Conservation (phyloP, 2,888 invertebrate species). For the Eledona agricola region DNA sequence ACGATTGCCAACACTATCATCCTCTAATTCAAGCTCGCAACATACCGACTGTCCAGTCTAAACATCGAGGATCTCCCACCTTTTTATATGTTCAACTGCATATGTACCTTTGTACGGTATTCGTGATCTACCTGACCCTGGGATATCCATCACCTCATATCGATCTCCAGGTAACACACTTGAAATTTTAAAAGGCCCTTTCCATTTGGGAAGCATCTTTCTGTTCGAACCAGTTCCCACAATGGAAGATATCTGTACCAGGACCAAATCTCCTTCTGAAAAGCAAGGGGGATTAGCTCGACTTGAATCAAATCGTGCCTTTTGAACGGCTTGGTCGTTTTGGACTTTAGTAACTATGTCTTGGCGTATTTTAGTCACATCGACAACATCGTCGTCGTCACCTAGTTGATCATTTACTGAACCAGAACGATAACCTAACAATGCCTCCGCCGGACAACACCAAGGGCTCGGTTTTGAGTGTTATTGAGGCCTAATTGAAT, state of each 20-base stretch:
- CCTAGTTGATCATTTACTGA: too few species aligned
- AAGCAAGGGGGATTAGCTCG: slow-evolving; percentile 9
- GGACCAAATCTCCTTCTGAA: slow-evolving; percentile 31
- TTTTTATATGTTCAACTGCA: slow-evolving; percentile 3
- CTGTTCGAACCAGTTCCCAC: slow-evolving; percentile 26
- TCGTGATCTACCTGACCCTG: background rate
- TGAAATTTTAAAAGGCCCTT: slow-evolving; percentile 33
- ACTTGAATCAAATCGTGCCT: slow-evolving; percentile 27
- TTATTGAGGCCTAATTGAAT: too few species aligned
- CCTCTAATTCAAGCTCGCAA: too few species aligned
- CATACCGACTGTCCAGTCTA: too few species aligned
- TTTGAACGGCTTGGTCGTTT: slow-evolving; percentile 22
- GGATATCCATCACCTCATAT: background rate
- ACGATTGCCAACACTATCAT: too few species aligned
- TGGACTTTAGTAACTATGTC: background rate
- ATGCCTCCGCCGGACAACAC: too few species aligned
- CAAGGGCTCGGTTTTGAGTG: too few species aligned
- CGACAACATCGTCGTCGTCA: too few species aligned
- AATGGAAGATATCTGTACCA: slow-evolving; percentile 20
- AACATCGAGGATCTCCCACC: too few species aligned
- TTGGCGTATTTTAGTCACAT: background rate
- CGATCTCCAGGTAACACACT: background rate
- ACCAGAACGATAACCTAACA: too few species aligned
- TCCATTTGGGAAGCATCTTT: slow-evolving; percentile 33
- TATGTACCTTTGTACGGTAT: slow-evolving; percentile 1